Conservation (phyloP, 2,797 vertebrate species). For the Tangara arthus region DNA sequence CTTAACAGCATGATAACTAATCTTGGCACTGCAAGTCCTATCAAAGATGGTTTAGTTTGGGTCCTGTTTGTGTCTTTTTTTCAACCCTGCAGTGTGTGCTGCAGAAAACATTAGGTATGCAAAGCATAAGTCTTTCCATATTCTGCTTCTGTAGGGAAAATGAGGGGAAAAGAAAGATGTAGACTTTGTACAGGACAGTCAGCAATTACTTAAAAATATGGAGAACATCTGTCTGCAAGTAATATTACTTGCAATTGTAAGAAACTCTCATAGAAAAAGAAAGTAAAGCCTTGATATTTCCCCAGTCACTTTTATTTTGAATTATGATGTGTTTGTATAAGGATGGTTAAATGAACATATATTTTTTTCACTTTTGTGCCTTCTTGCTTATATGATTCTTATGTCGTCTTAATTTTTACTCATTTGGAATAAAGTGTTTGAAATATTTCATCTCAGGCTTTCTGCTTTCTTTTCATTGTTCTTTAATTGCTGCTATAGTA, state of each 20-base stretch:
- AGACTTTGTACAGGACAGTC: background rate
- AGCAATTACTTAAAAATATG: slow-evolving; percentile 38
- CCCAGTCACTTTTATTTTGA: background rate
- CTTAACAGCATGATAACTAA: background rate
- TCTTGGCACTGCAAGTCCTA: background rate
- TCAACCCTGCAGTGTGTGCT: background rate
- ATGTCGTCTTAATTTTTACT: background rate
- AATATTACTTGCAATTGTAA: background rate
- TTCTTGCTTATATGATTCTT: background rate
- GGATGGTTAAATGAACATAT: rapidly evolving
- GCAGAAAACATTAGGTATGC: background rate
- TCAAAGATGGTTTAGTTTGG: background rate
- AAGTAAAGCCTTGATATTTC: background rate
- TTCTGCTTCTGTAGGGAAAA: slow-evolving; percentile 27
- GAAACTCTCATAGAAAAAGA: background rate
- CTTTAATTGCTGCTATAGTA: background rate
- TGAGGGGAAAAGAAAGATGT: background rate
- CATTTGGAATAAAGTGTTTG: background rate
- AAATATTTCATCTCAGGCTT: background rate
- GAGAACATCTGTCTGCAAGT: background rate
- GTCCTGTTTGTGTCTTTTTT: background rate
- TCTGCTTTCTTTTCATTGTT: background rate
- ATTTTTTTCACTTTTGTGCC: background rate
- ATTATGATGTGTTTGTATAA: background rate
- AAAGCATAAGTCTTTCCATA: slow-evolving; percentile 6